A percentile compares a stretch with the other conserved stretches of the same genome.
Evolutionary conservation across 1,140 invertebrate species (phyloP).

Genomic region (Orchestia grillus): DNA sequence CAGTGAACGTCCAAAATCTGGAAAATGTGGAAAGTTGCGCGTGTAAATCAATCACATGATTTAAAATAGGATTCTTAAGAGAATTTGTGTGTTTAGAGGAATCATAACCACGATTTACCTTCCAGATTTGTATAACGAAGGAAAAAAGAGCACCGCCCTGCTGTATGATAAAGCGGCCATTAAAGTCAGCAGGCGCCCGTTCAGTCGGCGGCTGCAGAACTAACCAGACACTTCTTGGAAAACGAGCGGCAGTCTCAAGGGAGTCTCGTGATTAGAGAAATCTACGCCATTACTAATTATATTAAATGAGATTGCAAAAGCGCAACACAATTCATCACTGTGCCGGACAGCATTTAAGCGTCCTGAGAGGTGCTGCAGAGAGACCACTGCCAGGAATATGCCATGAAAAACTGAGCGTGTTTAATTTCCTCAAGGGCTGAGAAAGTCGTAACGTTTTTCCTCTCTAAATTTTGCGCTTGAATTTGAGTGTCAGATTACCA

Average conservation of each 20-base stretch:
- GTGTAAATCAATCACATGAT: neutral
- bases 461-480: neutral
- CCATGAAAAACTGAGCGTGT: neutral
- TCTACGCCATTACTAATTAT: constrained; percentile 27
- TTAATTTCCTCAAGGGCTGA: neutral
- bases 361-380: neutral
- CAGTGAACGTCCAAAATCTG: neutral
- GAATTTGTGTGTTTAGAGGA: neutral
- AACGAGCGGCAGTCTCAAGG: constrained; percentile 16
- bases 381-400: neutral
- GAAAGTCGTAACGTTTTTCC: neutral
- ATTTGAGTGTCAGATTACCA: neutral
- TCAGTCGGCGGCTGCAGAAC: neutral
- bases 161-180: neutral
- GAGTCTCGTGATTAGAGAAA: constrained; percentile 16
- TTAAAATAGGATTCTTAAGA: neutral
- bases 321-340: constrained; percentile 21
- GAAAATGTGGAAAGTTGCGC: neutral
- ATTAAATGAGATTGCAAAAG: constrained; percentile 53
- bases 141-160: neutral
- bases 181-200: neutral
- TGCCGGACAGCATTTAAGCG: neutral
- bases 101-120: neutral
- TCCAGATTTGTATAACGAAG: neutral
- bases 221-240: constrained; percentile 47